These are phyloP conservation scores for Sussaba pulchella DNA, from an alignment of 2,888 invertebrate genomes.

Conservation along the genomic window DNA sequence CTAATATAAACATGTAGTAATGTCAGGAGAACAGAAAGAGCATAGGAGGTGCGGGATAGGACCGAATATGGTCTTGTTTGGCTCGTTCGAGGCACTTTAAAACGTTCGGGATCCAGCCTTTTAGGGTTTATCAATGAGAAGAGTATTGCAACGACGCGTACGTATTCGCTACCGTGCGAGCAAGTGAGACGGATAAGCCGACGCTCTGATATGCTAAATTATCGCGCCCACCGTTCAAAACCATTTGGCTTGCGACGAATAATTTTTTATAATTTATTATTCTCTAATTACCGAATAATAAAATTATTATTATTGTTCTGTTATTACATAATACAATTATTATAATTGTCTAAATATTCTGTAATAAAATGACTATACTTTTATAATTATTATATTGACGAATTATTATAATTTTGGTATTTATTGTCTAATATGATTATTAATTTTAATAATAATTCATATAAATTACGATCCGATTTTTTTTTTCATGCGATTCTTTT, in stretches of 20 bases:
- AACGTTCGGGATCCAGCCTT: slow-evolving; percentile 60
- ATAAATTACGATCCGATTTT: too few species aligned
- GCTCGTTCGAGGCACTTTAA: slow-evolving; percentile 50
- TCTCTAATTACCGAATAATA: too few species aligned
- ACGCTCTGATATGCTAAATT: slow-evolving; percentile 55
- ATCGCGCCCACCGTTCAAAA: slow-evolving; percentile 26
- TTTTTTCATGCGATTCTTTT: too few species aligned
- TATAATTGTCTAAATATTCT: too few species aligned
- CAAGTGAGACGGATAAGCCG: slow-evolving; percentile 1
- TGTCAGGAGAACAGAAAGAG: slow-evolving; percentile 50
- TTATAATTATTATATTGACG: too few species aligned
- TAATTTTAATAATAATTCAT: too few species aligned
- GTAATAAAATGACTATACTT: too few species aligned
- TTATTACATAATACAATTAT: too few species aligned
- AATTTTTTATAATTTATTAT: slow-evolving; percentile 10
- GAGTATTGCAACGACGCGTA: slow-evolving; percentile 11
- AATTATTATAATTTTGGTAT: too few species aligned
- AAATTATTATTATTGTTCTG: too few species aligned
- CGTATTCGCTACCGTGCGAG: background rate
- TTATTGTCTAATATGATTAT: too few species aligned
- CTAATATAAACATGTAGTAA: background rate
- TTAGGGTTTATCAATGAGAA: slow-evolving; percentile 62
- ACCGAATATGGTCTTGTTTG: slow-evolving; percentile 60
- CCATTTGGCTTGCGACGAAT: slow-evolving; percentile 12
- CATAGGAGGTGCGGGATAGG: slow-evolving; percentile 55